These are phyloP conservation scores for Melitaea athalia DNA, from an alignment of 2,888 invertebrate species.

Conservation along the genomic window DNA sequence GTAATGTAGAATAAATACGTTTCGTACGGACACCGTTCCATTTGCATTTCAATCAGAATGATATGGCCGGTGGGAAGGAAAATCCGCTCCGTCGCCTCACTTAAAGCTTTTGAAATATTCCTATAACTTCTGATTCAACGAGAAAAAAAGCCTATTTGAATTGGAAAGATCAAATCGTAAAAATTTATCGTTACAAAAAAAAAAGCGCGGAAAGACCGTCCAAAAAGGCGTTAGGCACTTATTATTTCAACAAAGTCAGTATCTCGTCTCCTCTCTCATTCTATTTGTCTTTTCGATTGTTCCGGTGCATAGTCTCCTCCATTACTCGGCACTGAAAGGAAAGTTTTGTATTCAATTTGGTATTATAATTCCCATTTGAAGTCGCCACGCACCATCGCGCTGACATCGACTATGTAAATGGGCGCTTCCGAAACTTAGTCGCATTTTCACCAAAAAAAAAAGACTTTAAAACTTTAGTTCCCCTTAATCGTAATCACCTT, in stretches of 20 bases:
- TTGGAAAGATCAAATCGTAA: conserved; percentile 81
- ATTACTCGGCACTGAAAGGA: conserved; percentile 83
- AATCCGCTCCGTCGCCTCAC: conserved; percentile 78
- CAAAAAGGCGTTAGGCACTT: conserved; percentile 80
- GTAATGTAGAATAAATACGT: conserved; percentile 74
- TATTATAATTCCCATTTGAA: conserved; percentile 83
- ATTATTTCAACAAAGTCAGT: conserved; percentile 79
- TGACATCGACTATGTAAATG: conserved; percentile 82
- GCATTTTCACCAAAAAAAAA: conserved; percentile 72
- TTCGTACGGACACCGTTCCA: conserved; percentile 76
- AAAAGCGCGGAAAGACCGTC: conserved; percentile 68
- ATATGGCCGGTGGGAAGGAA: conserved; percentile 78
- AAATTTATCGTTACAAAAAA: conserved; percentile 79
- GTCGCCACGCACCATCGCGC: conserved; percentile 82
- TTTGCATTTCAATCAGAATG: conserved; percentile 81
- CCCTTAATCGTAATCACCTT: background rate
- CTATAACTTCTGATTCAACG: conserved; percentile 79
- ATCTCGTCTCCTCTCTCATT: conserved; percentile 75
- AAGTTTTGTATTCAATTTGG: conserved; percentile 84
- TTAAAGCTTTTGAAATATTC: conserved; percentile 81
- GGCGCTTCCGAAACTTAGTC: conserved; percentile 77
- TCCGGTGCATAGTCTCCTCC: conserved; percentile 82
- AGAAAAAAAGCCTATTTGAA: conserved; percentile 78
- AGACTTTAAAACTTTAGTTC: conserved; percentile 39
- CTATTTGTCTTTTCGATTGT: conserved; percentile 82